Evolutionary conservation across 1,140 invertebrate genomes (phyloP), one percentile per base, ranked within the genome.

Genomic region (Bombus affinis): DNA sequence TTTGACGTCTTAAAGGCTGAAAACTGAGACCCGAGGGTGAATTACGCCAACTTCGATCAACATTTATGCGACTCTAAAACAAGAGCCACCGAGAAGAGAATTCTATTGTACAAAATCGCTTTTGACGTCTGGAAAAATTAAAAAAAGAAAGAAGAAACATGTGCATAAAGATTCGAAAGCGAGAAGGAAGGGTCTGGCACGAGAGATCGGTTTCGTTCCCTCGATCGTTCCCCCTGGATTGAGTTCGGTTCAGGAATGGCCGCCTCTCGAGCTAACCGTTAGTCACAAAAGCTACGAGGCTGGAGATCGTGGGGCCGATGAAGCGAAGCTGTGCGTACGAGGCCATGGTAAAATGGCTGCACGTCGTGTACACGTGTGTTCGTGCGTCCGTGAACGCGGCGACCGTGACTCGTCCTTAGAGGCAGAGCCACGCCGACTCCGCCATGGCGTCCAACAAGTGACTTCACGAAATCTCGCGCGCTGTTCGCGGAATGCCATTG

Each of bases 401-500:
- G 78, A 28, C 65, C 47, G 65, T 81, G 88, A 83, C 81, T 89
- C 92, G 92, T 89, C 91, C 89, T 92, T 2, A 62, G 59, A n/a
- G 28, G 10, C 91, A 79, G 75, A 81, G 92, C 83, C 75, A 86
- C 77, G 81, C 82, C 65, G 85, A 86, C 85, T 85, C 42, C 66
- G 39, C 66, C 62, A 94, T 93, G 93, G 93, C 90, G 90, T 91
- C 89, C 90, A 92, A 92, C 92, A 92, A 91, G 91, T 93, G 91
- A 91, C 85, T 89, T 28, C 53, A 25, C 39, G 25, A 18, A 77
- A 62, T 76, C n/a, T 73, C 15, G 25, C 15, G 35, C 37, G 59
- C 28, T 0, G 59, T 62, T n/a, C 28, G 12, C 28, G 0, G 59
- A 62, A 62, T 18, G 2, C 15, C n/a, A 32, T 35, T 62, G 28